Base-by-base conservation (phyloP, 2,113 vertebrate genomes). In the Chaetura pelagica region DNA sequence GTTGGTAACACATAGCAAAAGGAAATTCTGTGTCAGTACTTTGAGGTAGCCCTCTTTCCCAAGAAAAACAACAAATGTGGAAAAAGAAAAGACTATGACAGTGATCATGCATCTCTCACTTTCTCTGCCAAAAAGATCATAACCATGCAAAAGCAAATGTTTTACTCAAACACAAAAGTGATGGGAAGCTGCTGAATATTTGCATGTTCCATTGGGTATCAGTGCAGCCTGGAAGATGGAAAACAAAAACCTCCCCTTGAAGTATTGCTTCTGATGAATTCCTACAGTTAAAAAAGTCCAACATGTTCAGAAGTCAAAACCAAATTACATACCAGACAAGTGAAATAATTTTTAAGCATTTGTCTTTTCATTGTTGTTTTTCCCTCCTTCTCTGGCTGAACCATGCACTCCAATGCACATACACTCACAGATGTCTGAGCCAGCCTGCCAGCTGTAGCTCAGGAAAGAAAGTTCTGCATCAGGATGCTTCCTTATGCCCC, bases 241-340 rank as follows among this genome's bases (percentile, higher is more conserved):
- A 89, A 97, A 87, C 55, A 89, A 72, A 94, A 93, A 58, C 26
- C 27, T 92, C 35, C 32, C 30, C 38, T 88, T 27, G 12, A 51
- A 63, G 26, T 35, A 73, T 62, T 80, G 32, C 85, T 93, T 81
- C 82, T 90, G 61, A 84, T 72, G 23, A 85, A 89, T 66, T 93
- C 58, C 23, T 81, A 12, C 26, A 87, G 51, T 55, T 75, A 86
- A 68, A 90, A 95, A 97, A 95, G 19, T 34, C 49, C 48, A 82
- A 44, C 54, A 49, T 61, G 55, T 40, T 90, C 10, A 34, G 49
- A 94, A 90, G 67, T 95, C 66, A 87, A 89, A 96, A 90, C 44
- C 72, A 92, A 82, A 87, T 79, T 16, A 38, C 64, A 88, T 95
- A 94, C 91, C 86, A 94, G 89, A 96, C 72, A 92, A 93, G 19